Evolutionary conservation across 2,113 vertebrate genomes (phyloP), one percentile per base, ranked within the genome.

Genomic region (Gnathonemus longibarbis): DNA sequence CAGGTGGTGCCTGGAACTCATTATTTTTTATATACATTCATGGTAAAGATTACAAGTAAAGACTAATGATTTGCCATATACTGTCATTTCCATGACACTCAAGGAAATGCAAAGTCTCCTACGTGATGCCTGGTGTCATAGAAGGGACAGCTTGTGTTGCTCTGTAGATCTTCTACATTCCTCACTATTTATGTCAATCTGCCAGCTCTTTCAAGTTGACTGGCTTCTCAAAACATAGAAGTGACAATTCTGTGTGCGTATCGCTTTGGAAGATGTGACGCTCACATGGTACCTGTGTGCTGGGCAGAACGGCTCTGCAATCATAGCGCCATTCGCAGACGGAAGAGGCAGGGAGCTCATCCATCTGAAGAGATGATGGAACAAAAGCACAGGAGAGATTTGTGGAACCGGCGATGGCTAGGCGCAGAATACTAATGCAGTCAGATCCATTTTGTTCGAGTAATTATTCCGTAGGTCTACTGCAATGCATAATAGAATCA

Each of bases 391-490:
- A n/a, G 49, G 49, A 70, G 21, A 85, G 77, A 52, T 42, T 56
- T 19, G 31, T 35, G 46, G 27, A 58, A 58, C 35, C 39, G 42
- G 77, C 15, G 39, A 58, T 53, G 77, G 89, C 35, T 17, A 89
- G 80, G 53, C 15, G 10, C 19, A 58, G 88, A 89, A 89, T 84
- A 84, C 89, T 84, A 89, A 62, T 85, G 24, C 39, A 31, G 50
- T 3, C 35, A 52, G 45, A 84, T 89, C 24, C 52, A 80, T 85
- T 89, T 89, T 62, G 46, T 89, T 74, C 53, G 8, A 42, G 27
- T 56, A 89, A 89, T 84, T 89, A 89, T 89, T 84, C 80, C 35
- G 24, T 80, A 89, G 52, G 42, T 85, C 52, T 85, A 10, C 80
- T 24, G 52, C 42, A 45, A 15, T 31, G 49, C 83, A 48, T 62